These are phyloP conservation scores for Eugnorisma glareosa DNA, from an alignment of 2,888 invertebrate genomes.

Conservation along the genomic window DNA sequence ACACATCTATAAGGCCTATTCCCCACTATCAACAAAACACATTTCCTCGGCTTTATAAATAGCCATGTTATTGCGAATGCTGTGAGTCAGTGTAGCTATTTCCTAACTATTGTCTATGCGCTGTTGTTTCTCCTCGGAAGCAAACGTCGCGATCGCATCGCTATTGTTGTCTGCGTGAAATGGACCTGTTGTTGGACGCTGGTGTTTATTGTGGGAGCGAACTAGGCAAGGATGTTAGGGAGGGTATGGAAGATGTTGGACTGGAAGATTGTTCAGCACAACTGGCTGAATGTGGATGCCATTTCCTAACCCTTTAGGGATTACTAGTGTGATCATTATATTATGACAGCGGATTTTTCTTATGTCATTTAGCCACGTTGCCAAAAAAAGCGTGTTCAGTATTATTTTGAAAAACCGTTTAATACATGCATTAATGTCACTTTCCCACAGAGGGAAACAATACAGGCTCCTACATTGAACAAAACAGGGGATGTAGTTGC, in stretches of 20 bases:
- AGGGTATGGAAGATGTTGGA: constrained; percentile 1
- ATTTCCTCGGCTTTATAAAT: constrained; percentile 39
- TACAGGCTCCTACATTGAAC: background rate
- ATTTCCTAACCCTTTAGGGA: background rate
- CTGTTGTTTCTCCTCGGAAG: constrained; percentile 74
- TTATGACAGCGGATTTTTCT: background rate
- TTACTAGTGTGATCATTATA: background rate
- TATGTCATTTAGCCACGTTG: background rate
- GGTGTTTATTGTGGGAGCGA: constrained; percentile 18
- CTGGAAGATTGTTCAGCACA: background rate
- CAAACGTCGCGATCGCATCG: constrained; percentile 74
- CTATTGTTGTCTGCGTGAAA: constrained; percentile 48
- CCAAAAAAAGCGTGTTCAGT: too few relatives aligned
- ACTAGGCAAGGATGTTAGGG: constrained; percentile 13
- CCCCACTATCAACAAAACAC: constrained; percentile 27
- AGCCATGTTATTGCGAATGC: constrained; percentile 39
- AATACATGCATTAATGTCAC: too few relatives aligned
- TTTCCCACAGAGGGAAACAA: too few relatives aligned
- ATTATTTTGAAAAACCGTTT: too few relatives aligned
- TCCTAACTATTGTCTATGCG: constrained; percentile 67
- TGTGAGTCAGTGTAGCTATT: constrained; percentile 59
- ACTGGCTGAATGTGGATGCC: background rate
- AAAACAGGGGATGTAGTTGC: background rate
- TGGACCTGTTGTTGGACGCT: constrained; percentile 30
- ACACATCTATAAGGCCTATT: background rate